A percentile compares a stretch with the other conserved stretches of the same genome.
phyloP scores from a whole-genome alignment of 2,113 vertebrate species.

The Lynx canadensis region DNA sequence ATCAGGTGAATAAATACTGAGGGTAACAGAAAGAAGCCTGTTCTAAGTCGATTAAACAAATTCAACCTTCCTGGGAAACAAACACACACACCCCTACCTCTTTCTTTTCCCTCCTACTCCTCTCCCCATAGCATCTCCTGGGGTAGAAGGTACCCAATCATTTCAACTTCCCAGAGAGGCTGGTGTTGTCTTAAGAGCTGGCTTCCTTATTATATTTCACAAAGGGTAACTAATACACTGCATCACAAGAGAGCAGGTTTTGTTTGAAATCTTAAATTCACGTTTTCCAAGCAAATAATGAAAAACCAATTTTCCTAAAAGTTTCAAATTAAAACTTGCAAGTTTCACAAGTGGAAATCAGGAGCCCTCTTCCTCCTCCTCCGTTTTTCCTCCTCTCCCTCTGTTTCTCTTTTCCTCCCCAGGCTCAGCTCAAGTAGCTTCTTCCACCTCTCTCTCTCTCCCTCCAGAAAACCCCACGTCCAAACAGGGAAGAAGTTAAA shows the following conservation, averaged over 20 bases:
- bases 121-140: not conserved
- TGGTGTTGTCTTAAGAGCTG: not conserved
- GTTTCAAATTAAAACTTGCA: conserved; percentile 25
- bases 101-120: not conserved
- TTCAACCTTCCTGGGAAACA: not conserved
- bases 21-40: not conserved
- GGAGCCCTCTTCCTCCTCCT: not conserved
- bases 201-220: not conserved
- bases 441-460: not conserved
- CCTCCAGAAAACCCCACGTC: not conserved
- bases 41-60: conserved; percentile 28
- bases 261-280: not conserved
- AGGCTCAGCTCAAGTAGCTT: not conserved
- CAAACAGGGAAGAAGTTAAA: not conserved
- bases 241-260: not conserved
- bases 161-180: not conserved
- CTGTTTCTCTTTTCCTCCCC: not conserved
- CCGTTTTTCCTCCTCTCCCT: not conserved
- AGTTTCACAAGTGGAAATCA: not conserved
- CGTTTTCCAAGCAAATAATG: not conserved
- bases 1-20: conserved; percentile 8
- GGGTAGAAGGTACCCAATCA: not conserved
- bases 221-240: not conserved
- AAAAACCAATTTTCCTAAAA: conserved; percentile 39
- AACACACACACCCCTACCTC: not conserved